phyloP scores from a whole-genome alignment of 2,797 vertebrate genomes.

The Poeciliopsis gracilis region DNA sequence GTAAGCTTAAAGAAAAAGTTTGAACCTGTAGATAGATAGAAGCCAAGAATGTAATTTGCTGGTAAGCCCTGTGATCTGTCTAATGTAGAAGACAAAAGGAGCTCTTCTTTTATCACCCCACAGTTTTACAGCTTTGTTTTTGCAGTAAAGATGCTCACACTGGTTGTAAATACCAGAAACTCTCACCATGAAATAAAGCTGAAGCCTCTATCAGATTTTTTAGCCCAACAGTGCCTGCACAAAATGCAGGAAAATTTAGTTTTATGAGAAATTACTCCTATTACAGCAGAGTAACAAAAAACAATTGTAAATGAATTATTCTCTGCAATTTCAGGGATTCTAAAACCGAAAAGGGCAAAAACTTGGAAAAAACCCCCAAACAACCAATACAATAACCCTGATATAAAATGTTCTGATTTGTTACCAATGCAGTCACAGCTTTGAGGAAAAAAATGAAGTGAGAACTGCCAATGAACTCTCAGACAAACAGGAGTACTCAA shows the following conservation, averaged over 20 bases:
- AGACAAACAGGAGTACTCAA: conserved; percentile 46
- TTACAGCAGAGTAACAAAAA: conserved; percentile 17
- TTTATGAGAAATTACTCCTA: neutral
- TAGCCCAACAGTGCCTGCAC: neutral
- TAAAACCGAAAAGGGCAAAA: conserved; percentile 2
- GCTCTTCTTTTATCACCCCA: conserved; percentile 53
- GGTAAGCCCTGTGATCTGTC: conserved; percentile 33
- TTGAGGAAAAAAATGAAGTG: conserved; percentile 13
- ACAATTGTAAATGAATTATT: conserved; percentile 22
- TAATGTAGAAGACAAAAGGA: conserved; percentile 38
- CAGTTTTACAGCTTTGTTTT: conserved; percentile 47
- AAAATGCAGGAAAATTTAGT: conserved; percentile 8
- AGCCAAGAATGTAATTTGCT: neutral
- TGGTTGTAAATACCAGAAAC: conserved; percentile 62
- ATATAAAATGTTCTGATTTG: conserved; percentile 34
- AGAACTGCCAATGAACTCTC: conserved; percentile 13
- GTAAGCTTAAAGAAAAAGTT: conserved; percentile 21
- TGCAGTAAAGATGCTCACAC: conserved; percentile 51
- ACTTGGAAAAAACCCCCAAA: conserved; percentile 5
- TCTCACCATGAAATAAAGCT: conserved; percentile 33
- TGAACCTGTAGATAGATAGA: neutral
- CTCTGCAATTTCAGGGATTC: neutral
- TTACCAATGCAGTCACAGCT: conserved; percentile 30
- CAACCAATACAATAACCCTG: neutral
- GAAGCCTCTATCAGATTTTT: conserved; percentile 29